Evolutionary conservation across 2,888 invertebrate genomes (phyloP).

Genomic region (Hirtodrosophila cameraria): DNA sequence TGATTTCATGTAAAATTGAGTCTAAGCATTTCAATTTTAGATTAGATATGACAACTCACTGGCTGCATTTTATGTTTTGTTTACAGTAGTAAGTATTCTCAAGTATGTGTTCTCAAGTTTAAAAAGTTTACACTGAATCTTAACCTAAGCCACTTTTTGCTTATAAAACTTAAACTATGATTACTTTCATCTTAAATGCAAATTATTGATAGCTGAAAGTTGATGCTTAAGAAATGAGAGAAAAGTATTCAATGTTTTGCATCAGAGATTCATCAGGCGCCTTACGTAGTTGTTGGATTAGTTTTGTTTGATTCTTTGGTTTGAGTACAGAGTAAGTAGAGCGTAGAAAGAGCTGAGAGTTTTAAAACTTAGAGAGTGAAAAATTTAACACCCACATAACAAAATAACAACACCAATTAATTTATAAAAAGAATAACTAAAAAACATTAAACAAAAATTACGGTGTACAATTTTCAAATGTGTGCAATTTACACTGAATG

Average conservation of each 20-base stretch:
- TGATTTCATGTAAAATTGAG: slow-evolving; percentile 21
- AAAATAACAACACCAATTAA: slow-evolving; percentile 74
- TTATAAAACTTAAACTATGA: slow-evolving; percentile 56
- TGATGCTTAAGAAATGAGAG: slow-evolving; percentile 41
- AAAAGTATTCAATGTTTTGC: slow-evolving; percentile 1
- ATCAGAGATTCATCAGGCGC: slow-evolving; percentile 7
- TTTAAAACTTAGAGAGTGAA: slow-evolving; percentile 67
- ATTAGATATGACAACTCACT: slow-evolving; percentile 3
- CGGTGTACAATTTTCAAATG: slow-evolving; percentile 44
- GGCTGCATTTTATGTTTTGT: slow-evolving; percentile 2
- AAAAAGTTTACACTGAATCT: slow-evolving; percentile 61
- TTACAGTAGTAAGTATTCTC: slow-evolving; percentile 5
- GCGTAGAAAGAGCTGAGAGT: slow-evolving; percentile 36
- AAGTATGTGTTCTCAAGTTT: slow-evolving; percentile 76
- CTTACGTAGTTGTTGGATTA: slow-evolving; percentile 24
- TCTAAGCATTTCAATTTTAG: slow-evolving; percentile 19
- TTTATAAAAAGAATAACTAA: slow-evolving; percentile 29
- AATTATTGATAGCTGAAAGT: slow-evolving; percentile 61
- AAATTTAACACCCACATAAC: slow-evolving; percentile 78
- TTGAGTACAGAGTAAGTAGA: slow-evolving; percentile 51
- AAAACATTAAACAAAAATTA: slow-evolving; percentile 32
- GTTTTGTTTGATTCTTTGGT: slow-evolving; percentile 26
- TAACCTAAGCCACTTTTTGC: slow-evolving; percentile 55
- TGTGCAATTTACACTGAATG: slow-evolving; percentile 45
- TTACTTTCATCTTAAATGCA: slow-evolving; percentile 63